Base-by-base conservation (phyloP, 2,888 invertebrate genomes). In the Sympetrum striolatum region DNA sequence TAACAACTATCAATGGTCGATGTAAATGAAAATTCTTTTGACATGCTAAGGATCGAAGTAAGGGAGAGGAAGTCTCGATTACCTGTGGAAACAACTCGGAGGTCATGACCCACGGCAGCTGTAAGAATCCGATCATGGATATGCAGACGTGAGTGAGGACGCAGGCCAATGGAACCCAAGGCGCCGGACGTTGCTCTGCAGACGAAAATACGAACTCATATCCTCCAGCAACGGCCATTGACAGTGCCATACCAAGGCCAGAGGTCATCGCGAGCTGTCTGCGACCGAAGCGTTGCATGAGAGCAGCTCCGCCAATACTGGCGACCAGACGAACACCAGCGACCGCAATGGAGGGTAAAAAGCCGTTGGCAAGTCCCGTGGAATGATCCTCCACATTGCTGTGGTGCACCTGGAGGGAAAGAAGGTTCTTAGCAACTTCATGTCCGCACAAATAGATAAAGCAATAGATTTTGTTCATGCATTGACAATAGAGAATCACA, bases 31-130 rank as follows among this genome's bases (percentile, higher is more conserved):
- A 44, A 8, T 44, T 44, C 6, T 44, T 10, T 44, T 44, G 10
- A 44, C 44, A 8, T 10, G 10, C 10, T 44, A 44, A 10, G 6
- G 44, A 39, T 44, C 4, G 6, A 14, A 53, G 3, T 18, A 5
- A 18, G 1, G 18, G 18, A 15, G 5, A 12, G n/a, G 1, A 31
- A n/a, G 25, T 37, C 44, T n/a, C 53, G 1, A 6, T 37, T 91
- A 95, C 95, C 91, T 96, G 94, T 2, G 96, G 96, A 92, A 96
- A 97, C 80, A 97, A 93, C 92, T 97, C 97, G 1, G 96, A 96
- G 0, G 96, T 96, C 95, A 97, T 96, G 48, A 97, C 96, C 96
- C 96, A 97, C 0, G 97, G 97, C 6, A 97, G 94, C 39, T 96
- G 97, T 0, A 97, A 93, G 93, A 96, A 96, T 0, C 97, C 97